Conservation (phyloP, 2,797 vertebrate species). For the Eulemur albifrons region DNA sequence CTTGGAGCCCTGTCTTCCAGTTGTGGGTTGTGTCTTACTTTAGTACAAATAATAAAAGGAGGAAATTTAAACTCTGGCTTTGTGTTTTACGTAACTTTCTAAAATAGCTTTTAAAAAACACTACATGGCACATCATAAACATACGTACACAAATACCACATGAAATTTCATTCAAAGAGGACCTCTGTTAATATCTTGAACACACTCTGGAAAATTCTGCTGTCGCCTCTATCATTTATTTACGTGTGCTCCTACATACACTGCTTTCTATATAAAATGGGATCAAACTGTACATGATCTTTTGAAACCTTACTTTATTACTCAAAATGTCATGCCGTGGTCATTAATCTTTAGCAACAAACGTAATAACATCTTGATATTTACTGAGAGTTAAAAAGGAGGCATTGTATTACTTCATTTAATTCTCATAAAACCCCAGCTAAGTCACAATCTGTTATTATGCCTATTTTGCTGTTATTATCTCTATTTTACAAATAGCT, state of each 20-base stretch:
- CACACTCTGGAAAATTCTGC: not conserved
- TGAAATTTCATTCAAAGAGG: not conserved
- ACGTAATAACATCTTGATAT: not conserved
- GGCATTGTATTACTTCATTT: not conserved
- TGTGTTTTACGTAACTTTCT: not conserved
- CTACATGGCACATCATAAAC: not conserved
- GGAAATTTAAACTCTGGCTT: not conserved
- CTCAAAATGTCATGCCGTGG: not conserved
- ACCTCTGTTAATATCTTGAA: not conserved
- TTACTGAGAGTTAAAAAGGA: not conserved
- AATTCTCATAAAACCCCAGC: conserved; percentile 5
- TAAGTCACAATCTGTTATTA: not conserved
- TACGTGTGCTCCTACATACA: not conserved
- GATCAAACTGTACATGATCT: not conserved
- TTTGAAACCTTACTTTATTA: not conserved
- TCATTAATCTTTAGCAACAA: not conserved
- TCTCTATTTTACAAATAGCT: conserved; percentile 4
- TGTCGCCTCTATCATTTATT: not conserved
- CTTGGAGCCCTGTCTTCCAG: not conserved
- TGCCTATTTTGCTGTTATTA: not conserved
- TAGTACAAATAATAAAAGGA: conserved; percentile 21
- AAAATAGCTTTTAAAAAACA: not conserved
- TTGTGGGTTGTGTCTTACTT: not conserved
- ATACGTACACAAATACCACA: not conserved
- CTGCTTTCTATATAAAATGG: not conserved